Evolutionary conservation across 64 coral and sea anemone species (phyloP), one percentile per base, ranked within the genome.

Genomic region (Dendrophyllia cribrosa): DNA sequence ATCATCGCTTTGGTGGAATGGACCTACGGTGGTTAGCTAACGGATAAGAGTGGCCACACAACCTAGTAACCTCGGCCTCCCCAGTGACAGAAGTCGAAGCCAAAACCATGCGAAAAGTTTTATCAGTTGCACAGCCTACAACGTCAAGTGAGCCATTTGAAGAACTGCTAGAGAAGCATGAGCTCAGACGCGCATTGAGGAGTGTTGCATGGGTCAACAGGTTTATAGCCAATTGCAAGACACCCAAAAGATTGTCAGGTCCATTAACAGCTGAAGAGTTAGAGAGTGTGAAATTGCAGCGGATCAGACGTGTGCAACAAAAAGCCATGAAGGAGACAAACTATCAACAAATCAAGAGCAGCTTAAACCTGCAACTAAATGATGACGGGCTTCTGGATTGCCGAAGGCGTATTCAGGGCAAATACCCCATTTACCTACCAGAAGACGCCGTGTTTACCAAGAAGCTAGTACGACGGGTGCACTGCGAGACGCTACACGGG

Each of bases 231-330:
- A 64, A 64, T 17, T 64, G 61, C 71, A 74, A 34, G 34, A 34
- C 34, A 34, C 44, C 71, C 71, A 74, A 48, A 43, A 46, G 15
- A 74, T 43, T 74, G 15, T 13, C 71, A 74, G 71, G 71, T 8
- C 71, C 71, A 74, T 47, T 74, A 15, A 74, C 71, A 74, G 71
- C 71, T 74, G 71, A 74, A 14, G 71, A 74, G 47, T 46, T 74
- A 34, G 71, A 34, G 71, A 74, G 15, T 43, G 43, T 74, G 71
- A 74, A 74, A 43, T 74, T 34, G 71, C 3, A 43, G 47, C 48
- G 71, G 71, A 74, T 74, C 71, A 74, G 11, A 49, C 71, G 71
- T 13, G 71, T 48, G 15, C 71, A 74, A 74, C 71, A 13, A 6
- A 1, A 34, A 44, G 71, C 71, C 44, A 74, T 15, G 43, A 47